Evolutionary conservation across 2,888 invertebrate species (phyloP), one percentile per base, ranked within the genome.

Genomic region (Petrophora chlorosata): DNA sequence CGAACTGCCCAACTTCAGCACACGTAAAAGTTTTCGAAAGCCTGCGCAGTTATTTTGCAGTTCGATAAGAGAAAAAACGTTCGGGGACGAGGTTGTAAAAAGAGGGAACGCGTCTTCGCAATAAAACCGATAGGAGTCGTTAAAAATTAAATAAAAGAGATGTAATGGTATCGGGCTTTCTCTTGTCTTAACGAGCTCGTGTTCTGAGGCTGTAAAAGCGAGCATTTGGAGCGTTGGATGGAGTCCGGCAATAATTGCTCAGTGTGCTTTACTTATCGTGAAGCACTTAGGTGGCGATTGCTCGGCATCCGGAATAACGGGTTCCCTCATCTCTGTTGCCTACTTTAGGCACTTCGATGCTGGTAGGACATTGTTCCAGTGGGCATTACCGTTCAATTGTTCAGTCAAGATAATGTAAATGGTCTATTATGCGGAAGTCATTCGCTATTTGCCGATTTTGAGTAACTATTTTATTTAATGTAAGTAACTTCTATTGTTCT

Each of bases 11-110:
- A 79, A 78, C 78, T 81, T 79, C 59, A 63, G 59, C 63, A 81
- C 77, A 73, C 79, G 78, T 79, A 69, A 74, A 84, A 86, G 71
- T 82, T 84, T 80, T 70, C 58, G 58, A 57, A 49, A 60, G 59
- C 52, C 47, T 49, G 32, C 30, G 43, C 36, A 53, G 50, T 56
- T 49, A 45, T 45, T 52, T 44, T 29, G 35, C 46, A 46, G 38
- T 46, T 35, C 44, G 47, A 55, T 48, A 45, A 44, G 19, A 17
- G 48, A 39, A 16, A 41, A 47, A 53, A 56, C 41, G 43, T 36
- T 35, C 23, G 45, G 47, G 51, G 56, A 35, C 40, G 40, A 29
- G 33, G 51, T 16, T 34, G 45, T 48, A 48, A 46, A n/a, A 48
- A 46, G 40, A 40, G 49, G 42, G 32, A 47, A 35, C 49, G 46